Conservation (phyloP, 2,113 vertebrate genomes). For the Bagarius yarrelli region DNA sequence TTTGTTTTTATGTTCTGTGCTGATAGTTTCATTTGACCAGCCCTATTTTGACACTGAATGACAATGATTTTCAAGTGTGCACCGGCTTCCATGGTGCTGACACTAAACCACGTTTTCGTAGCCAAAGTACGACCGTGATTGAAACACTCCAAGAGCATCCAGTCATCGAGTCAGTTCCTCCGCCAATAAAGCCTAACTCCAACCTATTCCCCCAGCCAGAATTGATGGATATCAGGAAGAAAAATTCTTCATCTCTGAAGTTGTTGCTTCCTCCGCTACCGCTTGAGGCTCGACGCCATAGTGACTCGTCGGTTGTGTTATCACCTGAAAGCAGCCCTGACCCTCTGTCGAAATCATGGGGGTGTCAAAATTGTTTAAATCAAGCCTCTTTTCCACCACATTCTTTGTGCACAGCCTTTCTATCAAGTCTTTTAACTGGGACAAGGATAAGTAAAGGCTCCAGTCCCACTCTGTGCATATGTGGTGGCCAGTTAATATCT, state of each 20-base stretch:
- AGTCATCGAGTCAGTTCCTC: conserved; percentile 41
- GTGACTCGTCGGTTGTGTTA: conserved; percentile 52
- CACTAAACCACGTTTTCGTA: conserved; percentile 47
- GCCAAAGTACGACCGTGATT: conserved; percentile 55
- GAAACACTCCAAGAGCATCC: conserved; percentile 54
- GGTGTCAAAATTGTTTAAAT: conserved; percentile 38
- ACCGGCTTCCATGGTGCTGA: conserved; percentile 33
- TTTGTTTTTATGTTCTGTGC: conserved; percentile 15
- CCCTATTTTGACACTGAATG: conserved; percentile 10
- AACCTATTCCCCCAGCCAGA: neutral
- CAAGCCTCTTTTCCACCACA: conserved; percentile 51
- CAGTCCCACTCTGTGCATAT: conserved; percentile 39
- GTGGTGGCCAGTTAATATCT: neutral
- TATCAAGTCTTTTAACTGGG: conserved; percentile 46
- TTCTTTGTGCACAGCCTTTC: conserved; percentile 54
- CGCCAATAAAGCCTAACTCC: conserved; percentile 20
- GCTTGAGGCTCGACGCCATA: conserved; percentile 57
- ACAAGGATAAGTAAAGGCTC: conserved; percentile 37
- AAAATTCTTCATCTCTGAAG: conserved; percentile 23
- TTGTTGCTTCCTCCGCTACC: conserved; percentile 32
- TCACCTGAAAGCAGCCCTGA: conserved; percentile 25
- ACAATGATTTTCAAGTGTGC: conserved; percentile 35
- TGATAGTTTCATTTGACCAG: conserved; percentile 9
- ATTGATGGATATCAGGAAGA: neutral
- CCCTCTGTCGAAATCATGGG: conserved; percentile 12